Evolutionary conservation across 2,797 vertebrate genomes (phyloP), one percentile per base, ranked within the genome.

Genomic region (Microhierax caerulescens): DNA sequence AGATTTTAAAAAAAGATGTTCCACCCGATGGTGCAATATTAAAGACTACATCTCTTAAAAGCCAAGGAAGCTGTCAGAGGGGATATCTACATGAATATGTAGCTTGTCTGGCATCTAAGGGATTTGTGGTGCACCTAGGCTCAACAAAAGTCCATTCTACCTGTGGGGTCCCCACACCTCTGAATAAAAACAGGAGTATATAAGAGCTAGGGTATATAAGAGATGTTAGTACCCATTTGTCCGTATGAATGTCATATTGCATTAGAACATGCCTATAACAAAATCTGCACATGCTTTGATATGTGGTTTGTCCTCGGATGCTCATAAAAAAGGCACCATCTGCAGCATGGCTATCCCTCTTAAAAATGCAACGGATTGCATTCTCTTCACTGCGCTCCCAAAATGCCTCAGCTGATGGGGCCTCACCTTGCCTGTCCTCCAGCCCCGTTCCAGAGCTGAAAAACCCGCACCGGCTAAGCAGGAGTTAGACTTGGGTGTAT

Each of bases 1-100:
- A 88, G 93, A 91, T 91, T 82, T 85, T 24, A 20, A 82, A 95
- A 91, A 95, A 80, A 87, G 56, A 21, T 84, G 74, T 85, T 94
- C 34, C 9, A 64, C 39, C 41, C 4, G 0, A 65, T 48, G 25
- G 82, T 86, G 73, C 45, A 56, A 11, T 86, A 82, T 88, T 96
- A 73, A 92, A 91, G 53, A 75, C 73, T 50, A 16, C 53, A 43
- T n/a, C 15, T 70, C 72, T 79, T 76, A 73, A 92, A 90, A 93
- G 21, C 47, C 37, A 63, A 68, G 32, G 45, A 67, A 78, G 47
- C 11, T 94, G 56, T 70, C 89, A 88, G 56, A 90, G 34, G 13
- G 16, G 28, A 56, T 45, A 53, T 34, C 43, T 85, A 37, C 20
- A 36, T 2, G 20, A 78, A 54, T 20, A 4, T n/a, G 6, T 21